Percentiles rank a stretch among this genome's conserved stretches.
phyloP scores from a whole-genome alignment of 1,140 invertebrate genomes.

The Sogatella furcifera region DNA sequence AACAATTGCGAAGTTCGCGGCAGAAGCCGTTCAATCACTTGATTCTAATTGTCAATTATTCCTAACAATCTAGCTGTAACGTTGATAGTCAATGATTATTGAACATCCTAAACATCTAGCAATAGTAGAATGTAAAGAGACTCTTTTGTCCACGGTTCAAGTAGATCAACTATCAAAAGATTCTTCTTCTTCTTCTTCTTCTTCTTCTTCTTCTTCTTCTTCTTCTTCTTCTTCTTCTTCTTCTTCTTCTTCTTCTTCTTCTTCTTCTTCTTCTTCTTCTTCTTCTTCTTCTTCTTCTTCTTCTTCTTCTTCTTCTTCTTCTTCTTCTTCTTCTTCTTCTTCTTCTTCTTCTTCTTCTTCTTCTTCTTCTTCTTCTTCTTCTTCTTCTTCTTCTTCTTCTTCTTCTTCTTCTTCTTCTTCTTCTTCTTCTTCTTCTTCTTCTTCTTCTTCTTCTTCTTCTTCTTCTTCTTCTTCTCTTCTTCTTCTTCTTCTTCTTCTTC shows the following conservation, averaged over 20 bases:
- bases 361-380: slow-evolving; percentile 1
- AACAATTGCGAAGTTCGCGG: too few relatives aligned
- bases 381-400: background rate
- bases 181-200: background rate
- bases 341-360: background rate
- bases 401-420: background rate
- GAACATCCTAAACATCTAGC: too few relatives aligned
- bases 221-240: slow-evolving; percentile 1
- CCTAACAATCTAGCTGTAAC: too few relatives aligned
- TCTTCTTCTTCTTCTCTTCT: background rate
- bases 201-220: background rate
- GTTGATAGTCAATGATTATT: too few relatives aligned
- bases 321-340: background rate
- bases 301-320: background rate
- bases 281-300: slow-evolving; percentile 1
- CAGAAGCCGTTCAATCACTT: too few relatives aligned
- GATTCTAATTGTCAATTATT: too few relatives aligned
- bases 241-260: slow-evolving; percentile 1
- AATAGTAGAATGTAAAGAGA: too few relatives aligned
- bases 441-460: background rate
- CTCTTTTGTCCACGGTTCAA: too few relatives aligned
- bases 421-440: background rate
- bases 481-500: background rate
- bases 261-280: slow-evolving; percentile 1
- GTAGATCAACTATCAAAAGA: too few relatives aligned